Evolutionary conservation across 2,888 invertebrate species (phyloP), one percentile per base, ranked within the genome.

Genomic region (Ochlodes sylvanus): DNA sequence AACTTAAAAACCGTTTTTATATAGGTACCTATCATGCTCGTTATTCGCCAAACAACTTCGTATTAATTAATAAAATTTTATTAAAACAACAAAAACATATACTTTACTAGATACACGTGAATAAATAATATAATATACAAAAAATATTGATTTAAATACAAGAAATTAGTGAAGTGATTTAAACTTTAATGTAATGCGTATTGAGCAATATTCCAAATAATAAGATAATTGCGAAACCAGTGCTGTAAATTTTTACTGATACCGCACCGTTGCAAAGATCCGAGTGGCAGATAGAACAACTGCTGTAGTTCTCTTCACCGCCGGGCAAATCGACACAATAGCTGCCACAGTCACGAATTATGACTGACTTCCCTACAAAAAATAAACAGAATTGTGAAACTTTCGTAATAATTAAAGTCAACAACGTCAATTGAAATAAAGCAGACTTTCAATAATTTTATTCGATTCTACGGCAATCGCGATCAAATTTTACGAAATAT

Each of bases 341-440:
- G 17, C 60, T 76, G 1, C 81, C 87, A 50, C 91, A 91, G 72
- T 91, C 91, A 2, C 91, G 83, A 21, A 87, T 81, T 19, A 87
- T 55, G 12, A 88, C 81, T 3, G 77, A 27, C 14, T 77, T 65
- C 70, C 74, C 90, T 91, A 84, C 41, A 70, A 54, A 83, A 61
- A 66, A n/a, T n/a, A n/a, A 65, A 27, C 27, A 55, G 34, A 14
- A 47, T 7, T 47, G 17, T 17, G 7, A 47, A 17, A 47, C 5
- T 47, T 7, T 3, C 12, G 10, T 3, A 38, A 12, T 38, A 38
- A 12, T 38, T 10, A 9, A 38, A 38, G 10, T 38, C 38, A 27
- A 27, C 27, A 27, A 27, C 27, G 27, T 27, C 27, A 27, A 5
- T 5, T 4, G 5, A 27, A 27, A 27, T 5, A 27, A 27, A 27